Base-by-base conservation (phyloP, 2,113 vertebrate species). In the rabbit (Oryctolagus cuniculus) region DNA sequence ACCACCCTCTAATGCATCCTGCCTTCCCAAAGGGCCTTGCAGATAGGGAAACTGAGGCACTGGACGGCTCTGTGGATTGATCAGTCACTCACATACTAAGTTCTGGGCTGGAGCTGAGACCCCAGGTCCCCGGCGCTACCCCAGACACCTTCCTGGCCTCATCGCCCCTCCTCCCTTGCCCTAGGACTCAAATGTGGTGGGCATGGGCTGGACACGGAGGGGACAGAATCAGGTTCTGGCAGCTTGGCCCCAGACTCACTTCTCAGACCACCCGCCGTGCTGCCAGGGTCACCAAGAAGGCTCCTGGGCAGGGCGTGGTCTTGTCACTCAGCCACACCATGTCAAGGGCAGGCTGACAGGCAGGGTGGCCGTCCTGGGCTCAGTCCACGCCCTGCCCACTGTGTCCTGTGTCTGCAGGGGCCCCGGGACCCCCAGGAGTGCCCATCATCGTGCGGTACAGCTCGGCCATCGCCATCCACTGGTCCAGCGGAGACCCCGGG, bases 401-500 rank as follows among this genome's bases (percentile, higher is more conserved):
- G 1, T 2, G 22, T 38, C 24, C 73, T 1, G 1, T 6, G 1
- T 84, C 34, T 11, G 11, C 98, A 99, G 99, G 99, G 97, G 99
- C 99, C 87, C 99, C 99, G 0, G 99, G 99, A 0, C 99, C 99
- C 0, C 99, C 99, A 0, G 99, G 99, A 0, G 99, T 99, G 24
- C 99, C 99, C 11, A 99, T 99, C 97, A 99, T 99, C 87, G 99
- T 99, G 38, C 98, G 99, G 81, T 99, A 99, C 0, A 99, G 99
- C 96, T 99, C 99, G 0, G 99, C 99, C 66, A 98, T 99, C 93
- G 99, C 99, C 89, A 99, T 99, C 97, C 99, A 99, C 98, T 99
- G 99, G 99, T 98, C 99, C 10, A 99, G 98, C 0, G 99, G 99
- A 31, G 99, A 99, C 94, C 99, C 99, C 0, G 99, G 99, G 64